These are phyloP conservation scores for Lycophotia porphyrea DNA, from an alignment of 2,888 invertebrate species.

Conservation along the genomic window DNA sequence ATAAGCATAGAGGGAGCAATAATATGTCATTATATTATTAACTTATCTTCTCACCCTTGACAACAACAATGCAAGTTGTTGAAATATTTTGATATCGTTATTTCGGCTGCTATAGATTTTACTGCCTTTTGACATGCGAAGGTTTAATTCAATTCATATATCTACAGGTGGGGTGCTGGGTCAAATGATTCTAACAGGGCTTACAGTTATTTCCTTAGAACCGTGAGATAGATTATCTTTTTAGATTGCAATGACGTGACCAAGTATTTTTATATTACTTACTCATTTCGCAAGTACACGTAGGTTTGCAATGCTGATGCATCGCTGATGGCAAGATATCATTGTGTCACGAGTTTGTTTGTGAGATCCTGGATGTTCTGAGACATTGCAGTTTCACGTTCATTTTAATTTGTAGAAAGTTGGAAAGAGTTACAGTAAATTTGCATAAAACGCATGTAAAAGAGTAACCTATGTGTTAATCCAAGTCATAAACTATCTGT, in stretches of 20 bases:
- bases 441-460: neutral
- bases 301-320: conserved; percentile 68
- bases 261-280: conserved; percentile 71
- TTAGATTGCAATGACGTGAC: conserved; percentile 75
- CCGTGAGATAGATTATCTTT: conserved; percentile 86
- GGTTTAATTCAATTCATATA: conserved; percentile 84
- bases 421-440: conserved; percentile 7
- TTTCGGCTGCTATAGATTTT: conserved; percentile 81
- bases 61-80: conserved; percentile 86
- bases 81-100: conserved; percentile 89
- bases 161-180: conserved; percentile 60
- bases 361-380: conserved; percentile 55
- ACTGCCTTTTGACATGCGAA: conserved; percentile 87
- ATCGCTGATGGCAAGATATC: conserved; percentile 63
- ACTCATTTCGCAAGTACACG: conserved; percentile 70
- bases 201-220: conserved; percentile 70
- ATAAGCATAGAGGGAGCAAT: conserved; percentile 82
- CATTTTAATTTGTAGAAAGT: conserved; percentile 17
- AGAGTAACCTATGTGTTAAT: too few species aligned
- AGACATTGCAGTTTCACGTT: conserved; percentile 29
- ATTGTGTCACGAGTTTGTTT: conserved; percentile 65
- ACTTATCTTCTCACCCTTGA: conserved; percentile 90
- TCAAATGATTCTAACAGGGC: conserved; percentile 50
- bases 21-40: conserved; percentile 90
- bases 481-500: too few species aligned